Evolutionary conservation across 2,888 invertebrate species (phyloP).

Genomic region (Gisinianus flammeolus): DNA sequence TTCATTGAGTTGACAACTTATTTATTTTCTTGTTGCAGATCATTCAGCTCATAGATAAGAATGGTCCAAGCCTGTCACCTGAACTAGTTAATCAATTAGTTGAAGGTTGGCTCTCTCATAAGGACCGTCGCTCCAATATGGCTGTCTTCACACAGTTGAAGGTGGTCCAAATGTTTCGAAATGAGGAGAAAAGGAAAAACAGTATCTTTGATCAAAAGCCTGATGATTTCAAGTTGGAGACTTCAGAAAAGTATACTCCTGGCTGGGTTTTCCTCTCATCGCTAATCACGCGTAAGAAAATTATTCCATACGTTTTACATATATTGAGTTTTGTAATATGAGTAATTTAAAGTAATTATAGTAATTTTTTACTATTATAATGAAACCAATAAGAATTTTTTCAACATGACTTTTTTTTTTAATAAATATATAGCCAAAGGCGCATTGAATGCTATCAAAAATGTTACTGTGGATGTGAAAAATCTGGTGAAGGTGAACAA

Average conservation of each 20-base stretch:
- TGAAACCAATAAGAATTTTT: too few relatives aligned
- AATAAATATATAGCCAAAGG: background rate
- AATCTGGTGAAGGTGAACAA: background rate
- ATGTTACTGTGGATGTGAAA: background rate
- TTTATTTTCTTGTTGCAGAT: background rate
- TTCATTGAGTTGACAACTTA: background rate
- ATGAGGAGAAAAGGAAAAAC: background rate
- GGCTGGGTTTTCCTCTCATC: slow-evolving; percentile 19
- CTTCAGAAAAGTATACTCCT: background rate
- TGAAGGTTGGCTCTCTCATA: slow-evolving; percentile 15
- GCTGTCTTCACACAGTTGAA: slow-evolving; percentile 1
- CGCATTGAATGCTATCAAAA: background rate
- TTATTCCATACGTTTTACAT: too few relatives aligned
- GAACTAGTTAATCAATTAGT: slow-evolving; percentile 2
- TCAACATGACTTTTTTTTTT: too few relatives aligned
- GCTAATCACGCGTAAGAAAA: slow-evolving; percentile 16
- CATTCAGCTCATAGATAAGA: background rate
- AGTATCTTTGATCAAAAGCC: slow-evolving; percentile 28
- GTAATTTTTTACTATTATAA: too few relatives aligned
- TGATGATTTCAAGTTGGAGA: background rate
- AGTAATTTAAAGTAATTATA: too few relatives aligned
- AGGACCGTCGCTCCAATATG: background rate
- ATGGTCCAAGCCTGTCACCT: background rate
- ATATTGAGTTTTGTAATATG: too few relatives aligned
- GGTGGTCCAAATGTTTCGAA: background rate